Base-by-base conservation (phyloP, 2,797 vertebrate genomes). In the Mustela erminea region DNA sequence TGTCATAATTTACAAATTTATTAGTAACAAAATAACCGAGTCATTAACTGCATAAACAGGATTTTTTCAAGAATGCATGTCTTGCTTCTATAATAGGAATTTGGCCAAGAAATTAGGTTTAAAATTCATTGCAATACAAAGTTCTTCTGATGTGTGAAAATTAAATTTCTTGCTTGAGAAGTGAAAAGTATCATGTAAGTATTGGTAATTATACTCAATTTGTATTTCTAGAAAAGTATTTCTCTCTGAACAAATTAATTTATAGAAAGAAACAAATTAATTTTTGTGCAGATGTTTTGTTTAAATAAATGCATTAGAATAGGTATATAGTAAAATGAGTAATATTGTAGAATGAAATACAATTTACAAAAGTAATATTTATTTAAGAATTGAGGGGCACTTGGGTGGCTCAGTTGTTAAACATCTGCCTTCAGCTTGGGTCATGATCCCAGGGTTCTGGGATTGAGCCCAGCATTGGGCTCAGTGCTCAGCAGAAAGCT, bases 141-240 rank as follows among this genome's bases (percentile, higher is more conserved):
- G 5, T 93, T 74, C 58, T 87, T 32, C n/a, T 93, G 75, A 87
- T 1, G 7, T 54, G 15, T 94, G 84, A 66, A 92, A 92, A 86
- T 87, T 94, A 92, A 95, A 92, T 75, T 80, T 94, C 77, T 46
- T 90, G 7, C 25, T 96, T 92, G 29, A 88, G 32, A 94, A 94
- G 43, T 86, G 41, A 82, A 94, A 95, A 95, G 13, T 82, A 60
- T 72, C 70, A 64, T 38, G 10, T 80, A 88, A 62, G 11, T 54
- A 46, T 38, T 89, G n/a, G 3, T 75, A 80, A 91, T 84, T 95
- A 87, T 21, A 91, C 60, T 60, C 6, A 91, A 83, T 91, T 91
- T 82, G 15, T 58, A 64, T 93, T 91, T 91, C 70, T 68, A 66
- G n/a, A 97, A 68, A 66, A 60, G 21, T 46, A 78, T 81, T 84